A percentile compares a stretch with the other conserved stretches of the same genome.
Evolutionary conservation across 2,797 vertebrate genomes (phyloP).

Genomic region (Helarctos malayanus): DNA sequence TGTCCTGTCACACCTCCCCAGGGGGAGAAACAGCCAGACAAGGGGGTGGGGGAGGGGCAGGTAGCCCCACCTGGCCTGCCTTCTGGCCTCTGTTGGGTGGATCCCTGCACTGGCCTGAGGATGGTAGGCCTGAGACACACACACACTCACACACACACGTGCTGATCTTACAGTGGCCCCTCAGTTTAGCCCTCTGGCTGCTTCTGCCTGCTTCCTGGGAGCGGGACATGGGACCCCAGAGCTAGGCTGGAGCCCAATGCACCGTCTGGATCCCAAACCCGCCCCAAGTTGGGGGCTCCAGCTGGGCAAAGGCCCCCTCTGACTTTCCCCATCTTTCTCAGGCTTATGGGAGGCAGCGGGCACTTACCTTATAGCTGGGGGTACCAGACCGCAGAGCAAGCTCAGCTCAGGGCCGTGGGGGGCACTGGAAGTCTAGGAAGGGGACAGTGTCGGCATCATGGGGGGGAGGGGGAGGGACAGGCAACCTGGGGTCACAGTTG

Average conservation of each 20-base stretch:
- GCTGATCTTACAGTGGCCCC: too few species aligned
- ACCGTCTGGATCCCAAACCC: background rate
- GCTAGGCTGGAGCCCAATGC: background rate
- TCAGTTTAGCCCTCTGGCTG: background rate
- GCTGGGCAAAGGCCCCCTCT: background rate
- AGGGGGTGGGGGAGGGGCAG: too few species aligned
- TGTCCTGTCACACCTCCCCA: background rate
- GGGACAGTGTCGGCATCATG: rapidly evolving
- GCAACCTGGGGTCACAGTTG: background rate
- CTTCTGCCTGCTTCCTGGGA: background rate
- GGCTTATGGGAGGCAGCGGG: background rate
- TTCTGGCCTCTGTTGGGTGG: background rate
- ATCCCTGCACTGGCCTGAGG: background rate
- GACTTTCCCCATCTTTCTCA: background rate
- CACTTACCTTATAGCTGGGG: background rate
- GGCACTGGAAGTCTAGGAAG: background rate
- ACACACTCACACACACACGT: too few species aligned
- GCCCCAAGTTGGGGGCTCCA: background rate
- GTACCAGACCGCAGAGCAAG: background rate
- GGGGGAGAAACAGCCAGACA: background rate
- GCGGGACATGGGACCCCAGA: background rate
- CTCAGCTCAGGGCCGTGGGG: background rate
- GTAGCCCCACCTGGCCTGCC: background rate
- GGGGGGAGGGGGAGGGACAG: background rate
- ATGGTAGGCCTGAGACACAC: rapidly evolving